Evolutionary conservation across 2,797 vertebrate genomes (phyloP), one percentile per base, ranked within the genome.

Genomic region (Smutsia gigantea): DNA sequence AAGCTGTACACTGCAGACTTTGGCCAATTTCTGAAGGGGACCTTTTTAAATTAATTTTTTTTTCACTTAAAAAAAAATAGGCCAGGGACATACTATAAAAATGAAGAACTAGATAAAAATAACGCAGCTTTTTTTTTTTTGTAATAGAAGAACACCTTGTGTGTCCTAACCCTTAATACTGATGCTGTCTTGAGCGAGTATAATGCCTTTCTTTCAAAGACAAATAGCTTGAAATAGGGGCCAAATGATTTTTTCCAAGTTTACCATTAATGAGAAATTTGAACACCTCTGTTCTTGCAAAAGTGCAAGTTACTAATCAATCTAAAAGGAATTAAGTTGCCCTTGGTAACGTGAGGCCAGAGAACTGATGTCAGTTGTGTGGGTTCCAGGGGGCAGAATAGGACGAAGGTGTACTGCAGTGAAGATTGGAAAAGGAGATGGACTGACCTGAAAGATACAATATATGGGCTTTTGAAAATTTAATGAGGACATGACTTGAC

Each of bases 401-500:
- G 29, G 85, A 71, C 57, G 61, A 46, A 87, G 77, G 66, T 39
- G 10, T 63, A 74, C 14, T 2, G 69, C 46, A 63, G 13, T 39
- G 75, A 92, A 55, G 0, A 4, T 5, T 4, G 71, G 57, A 77
- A 49, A 37, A 57, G 31, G 39, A 88, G 68, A 25, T 7, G 25
- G 77, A 55, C 55, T 19, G 7, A 17, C 19, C 39, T n/a, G 78
- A 77, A 93, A 53, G 59, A 68, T 3, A 0, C 18, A 31, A 37
- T 34, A 71, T 91, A 82, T 64, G 93, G 69, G 91, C 66, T 64
- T 96, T 69, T 95, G 90, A 94, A 97, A 96, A 94, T 95, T 92
- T 97, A 87, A 97, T 86, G 77, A 93, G 81, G 46, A 42, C 93
- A 63, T 49, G 95, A 94, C 72, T 78, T 39, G 78, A 87, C 61